Evolutionary conservation across 2,888 invertebrate genomes (phyloP).

Genomic region (Rotaria sp.): DNA sequence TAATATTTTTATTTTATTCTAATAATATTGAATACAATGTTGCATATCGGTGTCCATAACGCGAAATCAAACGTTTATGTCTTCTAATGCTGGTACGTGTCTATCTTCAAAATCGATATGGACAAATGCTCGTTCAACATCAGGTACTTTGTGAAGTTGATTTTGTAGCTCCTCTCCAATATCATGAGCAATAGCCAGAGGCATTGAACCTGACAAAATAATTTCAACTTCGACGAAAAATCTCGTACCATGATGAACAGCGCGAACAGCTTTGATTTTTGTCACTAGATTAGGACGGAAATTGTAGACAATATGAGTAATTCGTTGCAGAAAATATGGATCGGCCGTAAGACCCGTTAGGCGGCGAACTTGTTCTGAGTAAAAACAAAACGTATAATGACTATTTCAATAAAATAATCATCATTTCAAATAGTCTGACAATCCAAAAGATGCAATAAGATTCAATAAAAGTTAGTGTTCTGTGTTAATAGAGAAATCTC

Average conservation of each 20-base stretch:
- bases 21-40: too few species aligned
- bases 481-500: too few species aligned
- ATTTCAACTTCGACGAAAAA: conserved; percentile 57
- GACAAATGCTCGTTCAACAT: conserved; percentile 58
- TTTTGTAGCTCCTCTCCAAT: conserved; percentile 56
- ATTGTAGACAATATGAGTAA: conserved; percentile 53
- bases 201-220: conserved; percentile 56
- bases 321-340: conserved; percentile 50
- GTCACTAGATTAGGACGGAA: conserved; percentile 46
- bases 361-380: not conserved
- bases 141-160: conserved; percentile 55
- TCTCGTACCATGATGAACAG: conserved; percentile 58
- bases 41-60: too few species aligned
- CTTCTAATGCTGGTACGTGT: not conserved
- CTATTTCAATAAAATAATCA: too few species aligned
- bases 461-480: too few species aligned
- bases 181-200: conserved; percentile 49
- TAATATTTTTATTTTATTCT: too few species aligned
- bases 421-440: too few species aligned
- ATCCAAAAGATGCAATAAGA: too few species aligned
- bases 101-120: conserved; percentile 57
- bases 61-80: not conserved
- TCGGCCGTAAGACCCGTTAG: conserved; percentile 44
- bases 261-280: conserved; percentile 43
- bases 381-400: too few species aligned